These are phyloP conservation scores for Drosophila barbarae DNA, from an alignment of 2,888 invertebrate genomes.

Conservation along the genomic window DNA sequence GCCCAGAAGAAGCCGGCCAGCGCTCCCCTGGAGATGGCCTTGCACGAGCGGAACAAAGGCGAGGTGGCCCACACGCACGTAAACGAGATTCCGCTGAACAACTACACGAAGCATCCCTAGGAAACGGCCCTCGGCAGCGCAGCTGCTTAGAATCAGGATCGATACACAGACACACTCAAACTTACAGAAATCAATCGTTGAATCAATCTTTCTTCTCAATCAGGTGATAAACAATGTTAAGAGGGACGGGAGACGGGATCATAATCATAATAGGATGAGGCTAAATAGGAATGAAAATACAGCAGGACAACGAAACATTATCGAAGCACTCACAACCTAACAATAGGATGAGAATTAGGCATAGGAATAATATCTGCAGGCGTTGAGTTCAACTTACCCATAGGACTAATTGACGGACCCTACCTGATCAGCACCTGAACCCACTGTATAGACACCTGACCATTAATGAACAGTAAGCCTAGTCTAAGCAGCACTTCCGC, in stretches of 20 bases:
- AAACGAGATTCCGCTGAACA: conserved; percentile 78
- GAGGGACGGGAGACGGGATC: conserved; percentile 36
- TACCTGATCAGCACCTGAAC: conserved; percentile 24
- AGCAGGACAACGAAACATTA: conserved; percentile 36
- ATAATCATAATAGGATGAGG: conserved; percentile 32
- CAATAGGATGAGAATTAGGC: conserved; percentile 18
- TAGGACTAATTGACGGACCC: conserved; percentile 36
- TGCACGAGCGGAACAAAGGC: conserved; percentile 77
- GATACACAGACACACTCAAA: conserved; percentile 4
- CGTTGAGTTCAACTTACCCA: conserved; percentile 32
- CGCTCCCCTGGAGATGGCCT: conserved; percentile 71
- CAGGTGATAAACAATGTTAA: conserved; percentile 51
- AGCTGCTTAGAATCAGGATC: conserved; percentile 51
- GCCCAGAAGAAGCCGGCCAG: conserved; percentile 77
- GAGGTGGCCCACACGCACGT: conserved; percentile 75
- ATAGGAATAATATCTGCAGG: conserved; percentile 25
- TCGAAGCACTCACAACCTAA: conserved; percentile 22
- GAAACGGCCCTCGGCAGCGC: conserved; percentile 63
- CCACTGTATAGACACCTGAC: conserved; percentile 35
- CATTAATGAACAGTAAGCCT: conserved; percentile 31
- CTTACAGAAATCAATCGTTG: conserved; percentile 15
- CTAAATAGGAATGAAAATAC: conserved; percentile 20
- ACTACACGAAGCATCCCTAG: conserved; percentile 79
- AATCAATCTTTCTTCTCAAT: conserved; percentile 40
- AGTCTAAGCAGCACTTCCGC: conserved; percentile 24